Percentiles rank a stretch among this genome's conserved stretches.
These are phyloP conservation scores for Pygocentrus nattereri DNA, from an alignment of 2,797 vertebrate genomes.

Conservation along the genomic window DNA sequence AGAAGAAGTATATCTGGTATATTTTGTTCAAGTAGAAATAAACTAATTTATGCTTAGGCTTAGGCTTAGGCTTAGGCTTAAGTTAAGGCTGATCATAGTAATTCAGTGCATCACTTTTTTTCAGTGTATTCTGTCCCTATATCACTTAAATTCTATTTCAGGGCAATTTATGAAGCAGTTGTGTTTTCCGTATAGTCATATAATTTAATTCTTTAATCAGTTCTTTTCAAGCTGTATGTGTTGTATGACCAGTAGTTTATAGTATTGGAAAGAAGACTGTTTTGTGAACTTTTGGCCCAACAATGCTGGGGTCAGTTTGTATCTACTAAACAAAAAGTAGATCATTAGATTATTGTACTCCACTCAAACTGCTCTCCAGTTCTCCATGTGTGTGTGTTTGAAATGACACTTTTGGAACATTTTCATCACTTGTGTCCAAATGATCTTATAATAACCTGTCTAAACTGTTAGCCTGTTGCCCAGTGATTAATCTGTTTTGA, in stretches of 20 bases:
- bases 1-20: not conserved
- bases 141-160: not conserved
- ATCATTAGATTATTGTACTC: not conserved
- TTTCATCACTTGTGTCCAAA: not conserved
- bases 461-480: not conserved
- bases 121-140: not conserved
- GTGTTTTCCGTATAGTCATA: not conserved
- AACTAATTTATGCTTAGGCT: no score
- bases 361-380: not conserved
- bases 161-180: not conserved
- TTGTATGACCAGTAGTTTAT: not conserved
- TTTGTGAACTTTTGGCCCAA: not conserved
- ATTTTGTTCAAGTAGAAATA: not conserved
- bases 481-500: constrained; percentile 41
- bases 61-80: no score
- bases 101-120: not conserved
- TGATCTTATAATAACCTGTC: not conserved
- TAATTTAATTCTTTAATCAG: no score
- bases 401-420: not conserved
- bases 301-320: not conserved
- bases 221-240: not conserved
- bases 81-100: no score
- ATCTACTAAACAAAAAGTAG: not conserved
- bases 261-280: not conserved
- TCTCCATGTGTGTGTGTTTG: not conserved